phyloP scores from a whole-genome alignment of 2,797 vertebrate genomes.

The Artibeus lituratus region DNA sequence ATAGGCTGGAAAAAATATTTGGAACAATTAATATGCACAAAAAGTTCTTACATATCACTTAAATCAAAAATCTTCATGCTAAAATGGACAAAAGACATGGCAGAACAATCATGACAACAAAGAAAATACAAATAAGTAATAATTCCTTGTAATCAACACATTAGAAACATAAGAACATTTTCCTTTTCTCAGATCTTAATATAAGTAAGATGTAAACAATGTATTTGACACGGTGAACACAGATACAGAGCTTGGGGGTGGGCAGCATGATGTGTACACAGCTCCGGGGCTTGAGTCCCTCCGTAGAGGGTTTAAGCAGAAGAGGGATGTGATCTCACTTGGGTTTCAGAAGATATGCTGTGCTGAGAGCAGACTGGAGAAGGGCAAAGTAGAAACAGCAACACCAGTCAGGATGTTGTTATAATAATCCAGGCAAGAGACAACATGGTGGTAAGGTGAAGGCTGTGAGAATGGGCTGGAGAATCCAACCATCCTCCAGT shows the following conservation, averaged over 20 bases:
- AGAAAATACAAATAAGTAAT: background rate
- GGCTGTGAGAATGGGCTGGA: background rate
- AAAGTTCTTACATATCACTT: background rate
- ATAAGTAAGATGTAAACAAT: background rate
- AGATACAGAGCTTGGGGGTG: background rate
- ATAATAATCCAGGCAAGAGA: background rate
- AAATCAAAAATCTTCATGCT: background rate
- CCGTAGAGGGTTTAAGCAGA: background rate
- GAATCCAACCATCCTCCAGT: background rate
- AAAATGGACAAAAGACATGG: background rate
- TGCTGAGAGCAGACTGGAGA: background rate
- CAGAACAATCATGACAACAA: background rate
- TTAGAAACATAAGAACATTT: background rate
- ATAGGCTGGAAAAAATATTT: background rate
- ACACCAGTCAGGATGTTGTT: background rate
- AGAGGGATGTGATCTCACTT: background rate
- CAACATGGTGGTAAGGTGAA: background rate
- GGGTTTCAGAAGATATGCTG: background rate
- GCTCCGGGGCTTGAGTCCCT: background rate
- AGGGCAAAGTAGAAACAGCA: background rate
- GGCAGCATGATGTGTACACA: rapidly evolving
- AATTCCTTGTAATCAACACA: background rate
- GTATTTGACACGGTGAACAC: background rate
- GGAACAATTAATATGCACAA: background rate
- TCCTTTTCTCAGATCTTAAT: background rate